phyloP scores from a whole-genome alignment of 2,888 invertebrate genomes.

The Andrena fulva region DNA sequence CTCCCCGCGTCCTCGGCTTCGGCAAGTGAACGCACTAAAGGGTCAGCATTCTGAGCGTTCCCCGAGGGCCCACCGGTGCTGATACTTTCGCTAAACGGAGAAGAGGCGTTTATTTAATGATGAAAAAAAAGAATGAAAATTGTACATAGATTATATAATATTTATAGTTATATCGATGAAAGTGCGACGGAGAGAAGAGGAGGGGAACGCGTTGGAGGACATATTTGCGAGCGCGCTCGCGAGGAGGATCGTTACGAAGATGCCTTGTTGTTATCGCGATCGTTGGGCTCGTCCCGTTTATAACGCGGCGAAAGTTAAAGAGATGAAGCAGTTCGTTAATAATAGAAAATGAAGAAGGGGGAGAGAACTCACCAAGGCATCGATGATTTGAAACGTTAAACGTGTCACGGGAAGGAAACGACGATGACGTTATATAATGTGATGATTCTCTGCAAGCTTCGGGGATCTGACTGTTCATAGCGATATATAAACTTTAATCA shows the following conservation, averaged over 20 bases:
- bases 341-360: not conserved
- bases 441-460: constrained; percentile 65
- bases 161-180: constrained; percentile 81
- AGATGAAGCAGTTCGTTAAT: constrained; percentile 41
- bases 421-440: constrained; percentile 52
- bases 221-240: constrained; percentile 43
- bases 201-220: constrained; percentile 54
- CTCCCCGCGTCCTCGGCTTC: constrained; percentile 70
- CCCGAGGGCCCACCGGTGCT: constrained; percentile 61
- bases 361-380: constrained; percentile 39
- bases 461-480: constrained; percentile 80
- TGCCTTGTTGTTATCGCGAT: constrained; percentile 63
- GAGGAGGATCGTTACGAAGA: constrained; percentile 46
- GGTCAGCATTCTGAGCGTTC: constrained; percentile 55
- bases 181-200: constrained; percentile 38
- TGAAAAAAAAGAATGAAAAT: constrained; percentile 68
- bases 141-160: constrained; percentile 83
- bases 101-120: constrained; percentile 75
- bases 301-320: constrained; percentile 35
- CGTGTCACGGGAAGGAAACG: constrained; percentile 47
- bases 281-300: constrained; percentile 30
- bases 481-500: constrained; percentile 81
- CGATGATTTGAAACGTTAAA: constrained; percentile 25
- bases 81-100: constrained; percentile 74
- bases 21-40: constrained; percentile 66